A percentile compares a stretch with the other conserved stretches of the same genome.
Conservation (phyloP, 2,797 vertebrate species). For the Paratrypauchen microcephalus region DNA sequence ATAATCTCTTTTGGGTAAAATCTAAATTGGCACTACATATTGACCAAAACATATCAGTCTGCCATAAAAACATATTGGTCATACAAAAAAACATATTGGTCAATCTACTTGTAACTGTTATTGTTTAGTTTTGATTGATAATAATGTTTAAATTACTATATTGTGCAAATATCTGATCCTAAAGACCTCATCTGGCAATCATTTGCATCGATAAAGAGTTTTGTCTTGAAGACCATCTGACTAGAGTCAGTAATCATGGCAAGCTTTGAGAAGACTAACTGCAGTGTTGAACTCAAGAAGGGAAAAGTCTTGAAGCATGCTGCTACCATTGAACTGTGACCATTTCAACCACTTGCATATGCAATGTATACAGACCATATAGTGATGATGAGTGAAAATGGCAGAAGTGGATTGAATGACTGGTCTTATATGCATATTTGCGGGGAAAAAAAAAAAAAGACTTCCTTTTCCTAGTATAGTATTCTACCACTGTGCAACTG, state of each 20-base stretch:
- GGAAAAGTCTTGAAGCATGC: neutral
- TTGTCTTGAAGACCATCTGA: neutral
- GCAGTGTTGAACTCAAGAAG: neutral
- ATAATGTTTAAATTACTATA: neutral
- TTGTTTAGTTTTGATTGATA: constrained; percentile 29
- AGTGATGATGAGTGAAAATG: constrained; percentile 17
- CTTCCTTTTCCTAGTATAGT: constrained; percentile 22
- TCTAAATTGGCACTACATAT: too few relatives aligned
- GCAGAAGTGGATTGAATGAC: constrained; percentile 14
- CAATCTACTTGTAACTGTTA: too few relatives aligned
- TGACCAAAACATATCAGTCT: too few relatives aligned
- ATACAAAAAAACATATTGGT: too few relatives aligned
- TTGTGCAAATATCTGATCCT: neutral
- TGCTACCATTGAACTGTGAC: neutral
- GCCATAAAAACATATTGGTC: too few relatives aligned
- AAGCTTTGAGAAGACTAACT: neutral
- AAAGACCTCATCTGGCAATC: constrained; percentile 2
- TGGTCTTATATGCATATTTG: constrained; percentile 22
- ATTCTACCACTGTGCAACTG: neutral
- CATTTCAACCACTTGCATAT: neutral
- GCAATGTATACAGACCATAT: neutral
- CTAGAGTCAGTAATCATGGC: neutral
- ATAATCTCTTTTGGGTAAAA: too few relatives aligned
- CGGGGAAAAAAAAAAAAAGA: constrained; percentile 9
- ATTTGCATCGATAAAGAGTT: neutral